These are phyloP conservation scores for Protobothrops flavoviridis DNA, from an alignment of 2,113 vertebrate genomes.

Conservation along the genomic window DNA sequence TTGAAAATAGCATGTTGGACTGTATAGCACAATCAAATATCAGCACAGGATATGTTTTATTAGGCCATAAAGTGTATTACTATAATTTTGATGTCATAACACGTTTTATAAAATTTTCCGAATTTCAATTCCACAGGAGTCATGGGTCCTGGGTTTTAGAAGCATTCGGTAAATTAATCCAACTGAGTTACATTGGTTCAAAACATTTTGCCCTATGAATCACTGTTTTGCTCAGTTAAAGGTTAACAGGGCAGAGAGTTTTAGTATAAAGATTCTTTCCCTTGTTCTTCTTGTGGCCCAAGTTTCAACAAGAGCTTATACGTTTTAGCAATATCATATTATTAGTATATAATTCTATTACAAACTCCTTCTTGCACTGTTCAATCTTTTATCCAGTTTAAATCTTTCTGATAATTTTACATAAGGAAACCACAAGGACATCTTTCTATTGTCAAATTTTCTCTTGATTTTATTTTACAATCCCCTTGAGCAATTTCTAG, in stretches of 20 bases:
- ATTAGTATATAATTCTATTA: not conserved
- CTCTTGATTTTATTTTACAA: not conserved
- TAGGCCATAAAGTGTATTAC: too few relatives aligned
- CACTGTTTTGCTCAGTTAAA: not conserved
- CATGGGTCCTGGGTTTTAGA: not conserved
- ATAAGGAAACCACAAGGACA: not conserved
- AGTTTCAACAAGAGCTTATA: not conserved
- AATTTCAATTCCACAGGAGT: not conserved
- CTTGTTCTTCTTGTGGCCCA: not conserved
- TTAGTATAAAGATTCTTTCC: not conserved
- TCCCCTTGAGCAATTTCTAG: not conserved
- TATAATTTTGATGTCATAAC: not conserved
- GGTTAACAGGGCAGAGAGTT: not conserved
- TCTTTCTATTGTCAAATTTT: not conserved
- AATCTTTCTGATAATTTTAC: not conserved
- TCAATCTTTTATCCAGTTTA: not conserved
- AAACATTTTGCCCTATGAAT: not conserved
- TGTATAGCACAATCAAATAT: too few relatives aligned
- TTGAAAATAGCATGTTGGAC: too few relatives aligned
- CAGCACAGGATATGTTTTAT: too few relatives aligned
- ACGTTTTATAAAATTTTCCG: not conserved
- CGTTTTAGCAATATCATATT: not conserved
- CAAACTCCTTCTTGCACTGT: not conserved
- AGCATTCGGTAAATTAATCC: not conserved
- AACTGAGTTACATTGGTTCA: not conserved